phyloP scores from a whole-genome alignment of 2,113 vertebrate species.

The Scomber japonicus region DNA sequence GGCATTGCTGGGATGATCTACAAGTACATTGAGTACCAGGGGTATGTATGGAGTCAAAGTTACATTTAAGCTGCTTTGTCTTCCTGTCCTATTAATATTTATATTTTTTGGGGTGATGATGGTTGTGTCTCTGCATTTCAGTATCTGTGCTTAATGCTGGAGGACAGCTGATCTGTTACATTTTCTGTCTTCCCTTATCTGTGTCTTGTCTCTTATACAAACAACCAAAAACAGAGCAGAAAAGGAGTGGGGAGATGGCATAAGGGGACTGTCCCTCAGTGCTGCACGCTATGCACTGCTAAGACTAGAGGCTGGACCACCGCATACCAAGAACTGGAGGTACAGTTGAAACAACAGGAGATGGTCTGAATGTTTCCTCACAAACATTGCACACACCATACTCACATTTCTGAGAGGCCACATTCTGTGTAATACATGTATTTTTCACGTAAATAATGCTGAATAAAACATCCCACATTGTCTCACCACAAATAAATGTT shows the following conservation, averaged over 20 bases:
- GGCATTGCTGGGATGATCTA: conserved; percentile 99
- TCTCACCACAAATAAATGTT: not conserved
- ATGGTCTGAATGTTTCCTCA: not conserved
- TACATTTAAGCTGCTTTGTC: not conserved
- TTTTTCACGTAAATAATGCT: not conserved
- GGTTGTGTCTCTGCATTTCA: not conserved
- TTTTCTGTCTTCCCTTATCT: not conserved
- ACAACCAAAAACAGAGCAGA: conserved; percentile 85
- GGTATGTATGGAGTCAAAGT: conserved; percentile 84
- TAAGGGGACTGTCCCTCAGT: conserved; percentile 96
- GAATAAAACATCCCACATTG: too few species aligned
- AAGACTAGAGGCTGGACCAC: conserved; percentile 94
- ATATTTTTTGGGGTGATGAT: not conserved
- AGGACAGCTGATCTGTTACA: not conserved
- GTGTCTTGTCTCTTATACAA: not conserved
- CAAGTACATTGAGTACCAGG: conserved; percentile 99
- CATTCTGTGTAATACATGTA: not conserved
- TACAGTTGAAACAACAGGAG: conserved; percentile 51
- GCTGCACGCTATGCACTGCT: conserved; percentile 94
- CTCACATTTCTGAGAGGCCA: not conserved
- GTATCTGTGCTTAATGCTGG: not conserved
- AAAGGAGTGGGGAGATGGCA: conserved; percentile 99
- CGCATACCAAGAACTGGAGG: conserved; percentile 99
- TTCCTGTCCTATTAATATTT: not conserved
- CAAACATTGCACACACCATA: not conserved